Percentiles rank a stretch among this genome's conserved stretches.
Evolutionary conservation across 2,113 vertebrate species (phyloP).

Genomic region (Malurus alboscapulatus): DNA sequence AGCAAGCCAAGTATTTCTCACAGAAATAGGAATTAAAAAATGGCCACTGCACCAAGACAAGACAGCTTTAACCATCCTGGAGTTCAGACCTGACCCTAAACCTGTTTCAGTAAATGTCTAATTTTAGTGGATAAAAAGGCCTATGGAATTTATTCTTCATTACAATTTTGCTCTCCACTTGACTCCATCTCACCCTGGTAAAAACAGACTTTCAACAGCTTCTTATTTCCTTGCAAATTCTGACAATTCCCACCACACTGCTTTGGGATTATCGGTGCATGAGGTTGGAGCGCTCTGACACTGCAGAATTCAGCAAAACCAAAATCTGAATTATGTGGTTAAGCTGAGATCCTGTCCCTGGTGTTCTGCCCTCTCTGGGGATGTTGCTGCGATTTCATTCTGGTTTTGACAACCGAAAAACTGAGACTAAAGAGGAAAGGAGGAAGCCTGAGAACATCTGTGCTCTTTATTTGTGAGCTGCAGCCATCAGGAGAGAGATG

Average conservation of each 20-base stretch:
- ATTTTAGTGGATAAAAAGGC: neutral
- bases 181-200: neutral
- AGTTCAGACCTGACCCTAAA: neutral
- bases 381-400: neutral
- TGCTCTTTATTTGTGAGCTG: neutral
- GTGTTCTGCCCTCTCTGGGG: neutral
- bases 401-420: neutral
- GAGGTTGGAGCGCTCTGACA: neutral
- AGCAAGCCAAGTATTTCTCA: neutral
- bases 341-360: neutral
- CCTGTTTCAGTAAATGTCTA: neutral
- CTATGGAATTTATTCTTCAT: neutral
- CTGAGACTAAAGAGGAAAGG: neutral
- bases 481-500: neutral
- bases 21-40: neutral
- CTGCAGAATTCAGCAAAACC: neutral
- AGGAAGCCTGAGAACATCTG: neutral
- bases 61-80: no score
- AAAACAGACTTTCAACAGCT: neutral
- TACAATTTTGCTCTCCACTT: fast-evolving
- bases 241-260: neutral
- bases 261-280: neutral
- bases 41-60: neutral
- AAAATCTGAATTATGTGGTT: neutral
- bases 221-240: neutral